Percentiles rank a stretch among this genome's conserved stretches.
phyloP scores from a whole-genome alignment of 2,797 vertebrate genomes.

The Sebastes umbrosus region DNA sequence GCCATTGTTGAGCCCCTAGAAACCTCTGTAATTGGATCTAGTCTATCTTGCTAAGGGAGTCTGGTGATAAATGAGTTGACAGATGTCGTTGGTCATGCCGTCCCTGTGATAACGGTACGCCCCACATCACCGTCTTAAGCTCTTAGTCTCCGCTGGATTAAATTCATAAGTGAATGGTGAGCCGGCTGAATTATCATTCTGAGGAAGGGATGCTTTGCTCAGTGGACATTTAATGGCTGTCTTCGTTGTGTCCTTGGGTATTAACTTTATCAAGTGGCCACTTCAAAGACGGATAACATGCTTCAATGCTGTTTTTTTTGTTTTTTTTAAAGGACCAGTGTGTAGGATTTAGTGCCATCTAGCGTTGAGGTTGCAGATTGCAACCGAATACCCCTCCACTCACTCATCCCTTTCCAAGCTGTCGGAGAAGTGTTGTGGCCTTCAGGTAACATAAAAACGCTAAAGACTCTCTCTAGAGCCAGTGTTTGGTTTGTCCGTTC shows the following conservation, averaged over 20 bases:
- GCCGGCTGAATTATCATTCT: slow-evolving; percentile 48
- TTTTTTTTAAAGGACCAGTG: no score
- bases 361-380: no score
- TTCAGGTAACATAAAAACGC: no score
- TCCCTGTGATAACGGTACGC: slow-evolving; percentile 61
- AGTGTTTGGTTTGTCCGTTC: no score
- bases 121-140: slow-evolving; percentile 62
- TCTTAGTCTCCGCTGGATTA: slow-evolving; percentile 60
- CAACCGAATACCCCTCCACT: no score
- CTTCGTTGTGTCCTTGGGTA: slow-evolving; percentile 35
- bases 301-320: neutral
- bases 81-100: slow-evolving; percentile 70
- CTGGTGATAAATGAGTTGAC: slow-evolving; percentile 78
- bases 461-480: no score
- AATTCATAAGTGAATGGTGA: slow-evolving; percentile 67
- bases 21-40: slow-evolving; percentile 81
- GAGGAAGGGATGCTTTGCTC: slow-evolving; percentile 19
- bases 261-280: neutral
- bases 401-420: no score
- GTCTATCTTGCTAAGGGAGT: slow-evolving; percentile 60
- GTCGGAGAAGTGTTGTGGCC: no score
- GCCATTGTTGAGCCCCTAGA: slow-evolving; percentile 82
- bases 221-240: slow-evolving; percentile 10
- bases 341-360: no score
- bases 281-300: neutral